Evolutionary conservation across 2,888 invertebrate genomes (phyloP).

Genomic region (Callosobruchus maculatus): DNA sequence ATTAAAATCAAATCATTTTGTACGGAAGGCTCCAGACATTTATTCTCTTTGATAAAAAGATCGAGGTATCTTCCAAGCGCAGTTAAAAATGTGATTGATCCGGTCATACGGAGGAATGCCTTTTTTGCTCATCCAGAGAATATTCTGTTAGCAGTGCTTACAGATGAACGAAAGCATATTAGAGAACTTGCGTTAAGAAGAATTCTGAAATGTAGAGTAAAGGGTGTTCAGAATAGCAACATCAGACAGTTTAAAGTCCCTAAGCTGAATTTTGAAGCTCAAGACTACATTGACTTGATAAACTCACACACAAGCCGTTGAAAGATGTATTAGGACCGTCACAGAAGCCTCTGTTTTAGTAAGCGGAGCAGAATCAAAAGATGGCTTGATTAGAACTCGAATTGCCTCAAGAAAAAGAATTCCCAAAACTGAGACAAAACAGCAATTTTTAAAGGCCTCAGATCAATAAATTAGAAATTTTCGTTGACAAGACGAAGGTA

Average conservation of each 20-base stretch:
- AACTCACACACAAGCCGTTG: slow-evolving; percentile 5
- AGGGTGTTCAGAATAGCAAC: too few relatives aligned
- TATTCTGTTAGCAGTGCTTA: background rate
- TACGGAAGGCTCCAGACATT: background rate
- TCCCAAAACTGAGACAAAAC: too few relatives aligned
- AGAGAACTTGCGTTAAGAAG: background rate
- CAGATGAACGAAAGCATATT: background rate
- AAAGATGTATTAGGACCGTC: too few relatives aligned
- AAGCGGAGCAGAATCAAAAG: too few relatives aligned
- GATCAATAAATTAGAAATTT: too few relatives aligned
- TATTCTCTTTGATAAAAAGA: too few relatives aligned
- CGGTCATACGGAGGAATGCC: background rate
- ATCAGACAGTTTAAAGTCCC: slow-evolving; percentile 20
- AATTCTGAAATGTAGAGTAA: background rate
- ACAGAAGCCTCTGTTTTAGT: too few relatives aligned
- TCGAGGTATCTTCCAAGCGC: too few relatives aligned
- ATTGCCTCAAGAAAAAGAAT: too few relatives aligned
- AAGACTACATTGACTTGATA: slow-evolving; percentile 20
- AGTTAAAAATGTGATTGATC: background rate
- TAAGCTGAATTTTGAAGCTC: slow-evolving; percentile 19
- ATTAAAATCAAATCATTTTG: slow-evolving; percentile 3
- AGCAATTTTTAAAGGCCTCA: too few relatives aligned
- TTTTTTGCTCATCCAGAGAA: slow-evolving; percentile 1
- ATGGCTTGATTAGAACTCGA: too few relatives aligned
- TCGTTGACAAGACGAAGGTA: too few relatives aligned